These are phyloP conservation scores for Ursus arctos DNA, from an alignment of 2,113 vertebrate genomes.

Conservation along the genomic window DNA sequence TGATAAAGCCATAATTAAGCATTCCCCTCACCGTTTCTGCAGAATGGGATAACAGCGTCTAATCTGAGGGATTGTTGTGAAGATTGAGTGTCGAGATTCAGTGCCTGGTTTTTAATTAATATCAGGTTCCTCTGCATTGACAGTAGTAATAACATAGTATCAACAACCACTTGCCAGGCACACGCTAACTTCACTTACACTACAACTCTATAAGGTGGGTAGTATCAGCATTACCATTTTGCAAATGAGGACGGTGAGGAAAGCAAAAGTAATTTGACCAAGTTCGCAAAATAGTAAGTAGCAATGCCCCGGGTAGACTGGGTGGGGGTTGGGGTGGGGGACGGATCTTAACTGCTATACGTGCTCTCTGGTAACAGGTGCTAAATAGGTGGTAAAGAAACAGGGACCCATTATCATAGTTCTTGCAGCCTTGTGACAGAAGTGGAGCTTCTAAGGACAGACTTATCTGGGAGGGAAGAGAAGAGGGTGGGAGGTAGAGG, in stretches of 20 bases:
- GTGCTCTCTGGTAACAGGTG: not conserved
- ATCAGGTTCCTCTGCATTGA: not conserved
- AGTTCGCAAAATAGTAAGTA: not conserved
- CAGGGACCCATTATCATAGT: not conserved
- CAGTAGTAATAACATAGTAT: no score
- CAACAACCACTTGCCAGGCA: no score
- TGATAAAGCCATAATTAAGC: not conserved
- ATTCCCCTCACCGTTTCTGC: fast-evolving
- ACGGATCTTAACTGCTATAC: not conserved
- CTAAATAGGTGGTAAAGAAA: not conserved
- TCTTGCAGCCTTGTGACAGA: not conserved
- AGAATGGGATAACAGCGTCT: not conserved
- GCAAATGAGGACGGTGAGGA: not conserved
- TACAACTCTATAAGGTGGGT: not conserved
- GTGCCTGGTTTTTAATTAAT: no score
- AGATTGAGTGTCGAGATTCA: not conserved
- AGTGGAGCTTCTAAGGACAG: not conserved
- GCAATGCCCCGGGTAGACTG: not conserved
- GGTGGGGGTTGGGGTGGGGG: not conserved
- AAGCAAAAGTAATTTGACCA: not conserved
- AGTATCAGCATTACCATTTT: not conserved
- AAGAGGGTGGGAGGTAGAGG: not conserved
- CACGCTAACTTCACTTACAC: not conserved
- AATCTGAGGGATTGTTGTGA: not conserved
- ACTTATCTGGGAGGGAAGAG: not conserved